Evolutionary conservation across 2,797 vertebrate species (phyloP).

Genomic region (Sebastes reedi): DNA sequence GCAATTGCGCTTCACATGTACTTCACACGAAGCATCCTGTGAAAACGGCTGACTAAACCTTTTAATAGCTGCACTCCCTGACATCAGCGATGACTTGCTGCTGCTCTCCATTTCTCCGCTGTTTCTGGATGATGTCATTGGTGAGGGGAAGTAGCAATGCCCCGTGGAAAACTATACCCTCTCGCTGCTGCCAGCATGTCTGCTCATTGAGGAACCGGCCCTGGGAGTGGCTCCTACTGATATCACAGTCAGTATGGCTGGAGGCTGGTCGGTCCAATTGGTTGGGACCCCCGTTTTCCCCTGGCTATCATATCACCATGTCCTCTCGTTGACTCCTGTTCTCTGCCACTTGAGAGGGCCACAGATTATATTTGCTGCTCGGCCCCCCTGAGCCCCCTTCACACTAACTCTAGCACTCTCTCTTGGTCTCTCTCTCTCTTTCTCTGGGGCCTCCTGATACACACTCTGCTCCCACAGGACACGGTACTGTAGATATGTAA

Average conservation of each 20-base stretch:
- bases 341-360: conserved; percentile 74
- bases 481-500: conserved; percentile 68
- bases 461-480: conserved; percentile 69
- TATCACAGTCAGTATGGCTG: conserved; percentile 53
- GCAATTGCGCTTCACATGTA: conserved; percentile 30
- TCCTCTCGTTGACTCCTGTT: conserved; percentile 78
- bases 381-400: conserved; percentile 54
- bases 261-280: conserved; percentile 55
- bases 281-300: conserved; percentile 55
- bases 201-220: conserved; percentile 57
- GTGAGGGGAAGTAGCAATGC: conserved; percentile 56
- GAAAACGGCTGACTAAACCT: conserved; percentile 52
- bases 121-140: conserved; percentile 67
- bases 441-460: conserved; percentile 65
- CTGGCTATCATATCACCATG: conserved; percentile 75
- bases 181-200: conserved; percentile 73
- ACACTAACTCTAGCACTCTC: conserved; percentile 50
- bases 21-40: background rate
- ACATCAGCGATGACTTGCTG: conserved; percentile 56
- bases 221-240: conserved; percentile 68
- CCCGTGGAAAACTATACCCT: conserved; percentile 64
- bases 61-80: conserved; percentile 47
- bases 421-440: conserved; percentile 11
- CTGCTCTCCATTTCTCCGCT: conserved; percentile 17
- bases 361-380: conserved; percentile 68